Evolutionary conservation across 2,113 vertebrate species (phyloP).

Genomic region (Rynchops niger): DNA sequence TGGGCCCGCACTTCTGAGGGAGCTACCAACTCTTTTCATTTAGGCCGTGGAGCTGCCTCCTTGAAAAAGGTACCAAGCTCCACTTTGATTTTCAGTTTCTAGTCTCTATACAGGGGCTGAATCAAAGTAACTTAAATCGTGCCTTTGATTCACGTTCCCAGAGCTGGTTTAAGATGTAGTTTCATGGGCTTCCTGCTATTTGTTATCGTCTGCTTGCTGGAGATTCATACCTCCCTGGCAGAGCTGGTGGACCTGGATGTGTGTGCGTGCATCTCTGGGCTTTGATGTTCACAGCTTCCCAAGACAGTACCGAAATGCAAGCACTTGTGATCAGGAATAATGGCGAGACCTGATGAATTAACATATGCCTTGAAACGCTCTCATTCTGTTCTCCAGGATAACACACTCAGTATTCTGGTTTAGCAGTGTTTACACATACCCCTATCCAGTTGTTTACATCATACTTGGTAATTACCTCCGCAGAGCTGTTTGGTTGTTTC

Average conservation of each 20-base stretch:
- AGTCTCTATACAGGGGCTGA: background rate
- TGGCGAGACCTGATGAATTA: background rate
- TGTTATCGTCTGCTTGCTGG: background rate
- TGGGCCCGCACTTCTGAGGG: background rate
- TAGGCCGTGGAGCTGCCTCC: background rate
- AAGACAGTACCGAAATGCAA: background rate
- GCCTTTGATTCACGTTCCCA: constrained; percentile 10
- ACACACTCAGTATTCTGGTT: background rate
- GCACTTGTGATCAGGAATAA: background rate
- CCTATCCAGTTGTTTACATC: constrained; percentile 32
- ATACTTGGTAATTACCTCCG: constrained; percentile 36
- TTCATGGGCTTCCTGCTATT: constrained; percentile 18
- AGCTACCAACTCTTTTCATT: constrained; percentile 13
- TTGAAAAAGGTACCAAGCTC: background rate
- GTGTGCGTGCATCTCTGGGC: background rate
- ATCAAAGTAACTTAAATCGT: background rate
- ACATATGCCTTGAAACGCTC: background rate
- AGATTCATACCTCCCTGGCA: background rate
- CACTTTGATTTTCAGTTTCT: constrained; percentile 39
- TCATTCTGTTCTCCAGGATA: constrained; percentile 1
- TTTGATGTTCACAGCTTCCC: constrained; percentile 20
- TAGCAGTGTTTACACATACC: constrained; percentile 37
- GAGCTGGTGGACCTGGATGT: background rate
- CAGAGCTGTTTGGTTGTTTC: constrained; percentile 45
- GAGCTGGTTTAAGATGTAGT: background rate